These are phyloP conservation scores for Halcyon badia DNA, from an alignment of 2,797 vertebrate species.

Conservation along the genomic window DNA sequence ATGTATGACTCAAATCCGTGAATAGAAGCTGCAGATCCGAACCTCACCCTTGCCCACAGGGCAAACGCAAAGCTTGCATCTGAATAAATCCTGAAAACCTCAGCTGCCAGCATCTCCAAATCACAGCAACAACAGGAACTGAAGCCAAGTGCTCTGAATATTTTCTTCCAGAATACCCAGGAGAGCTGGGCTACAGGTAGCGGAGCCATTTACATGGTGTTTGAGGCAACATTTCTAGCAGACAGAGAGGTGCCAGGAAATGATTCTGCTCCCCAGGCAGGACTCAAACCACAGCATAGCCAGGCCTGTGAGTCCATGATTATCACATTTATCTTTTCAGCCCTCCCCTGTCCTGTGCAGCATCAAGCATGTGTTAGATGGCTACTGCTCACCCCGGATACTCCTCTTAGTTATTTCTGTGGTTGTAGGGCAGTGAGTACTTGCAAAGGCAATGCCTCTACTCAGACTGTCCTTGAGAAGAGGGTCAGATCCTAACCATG, in stretches of 20 bases:
- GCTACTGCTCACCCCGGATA: neutral
- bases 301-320: neutral
- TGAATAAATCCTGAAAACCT: constrained; percentile 24
- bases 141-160: constrained; percentile 8
- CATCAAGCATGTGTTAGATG: neutral
- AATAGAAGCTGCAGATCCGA: neutral
- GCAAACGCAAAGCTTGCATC: neutral
- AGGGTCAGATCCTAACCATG: neutral
- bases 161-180: neutral
- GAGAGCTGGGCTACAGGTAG: neutral
- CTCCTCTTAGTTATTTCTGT: neutral
- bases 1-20: neutral
- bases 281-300: neutral
- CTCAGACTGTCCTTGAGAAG: neutral
- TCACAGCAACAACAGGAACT: neutral
- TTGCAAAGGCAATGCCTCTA: neutral
- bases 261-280: neutral
- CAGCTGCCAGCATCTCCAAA: neutral
- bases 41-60: neutral
- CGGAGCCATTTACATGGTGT: neutral
- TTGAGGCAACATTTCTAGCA: constrained; percentile 19
- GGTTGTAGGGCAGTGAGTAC: neutral
- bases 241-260: constrained; percentile 37
- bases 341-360: neutral
- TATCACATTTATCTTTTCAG: neutral